Percentiles rank a stretch among this genome's conserved stretches.
These are phyloP conservation scores for Pomacea maculata DNA, from an alignment of 1,140 invertebrate species.

Conservation along the genomic window DNA sequence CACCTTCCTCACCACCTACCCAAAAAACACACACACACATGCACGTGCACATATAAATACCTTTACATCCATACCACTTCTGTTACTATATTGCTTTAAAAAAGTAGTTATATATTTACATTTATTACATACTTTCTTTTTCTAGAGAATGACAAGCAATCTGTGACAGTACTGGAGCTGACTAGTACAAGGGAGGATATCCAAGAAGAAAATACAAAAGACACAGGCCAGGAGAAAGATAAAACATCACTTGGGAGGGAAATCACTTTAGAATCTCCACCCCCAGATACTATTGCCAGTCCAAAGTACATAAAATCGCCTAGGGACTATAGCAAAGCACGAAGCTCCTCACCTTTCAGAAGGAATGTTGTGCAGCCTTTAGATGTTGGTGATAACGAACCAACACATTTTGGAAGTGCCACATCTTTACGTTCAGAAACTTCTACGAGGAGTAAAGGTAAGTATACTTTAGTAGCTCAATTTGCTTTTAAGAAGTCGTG, in stretches of 20 bases:
- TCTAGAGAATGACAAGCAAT: not conserved
- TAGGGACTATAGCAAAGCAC: slow-evolving; percentile 9
- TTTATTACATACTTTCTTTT: too few relatives aligned
- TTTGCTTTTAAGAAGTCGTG: too few relatives aligned
- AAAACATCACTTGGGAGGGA: not conserved
- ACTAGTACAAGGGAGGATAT: not conserved
- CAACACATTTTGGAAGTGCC: slow-evolving; percentile 5
- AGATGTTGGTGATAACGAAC: not conserved
- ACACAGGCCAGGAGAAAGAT: slow-evolving; percentile 21
- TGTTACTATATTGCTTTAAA: too few relatives aligned
- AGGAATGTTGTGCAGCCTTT: slow-evolving; percentile 23
- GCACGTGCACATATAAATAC: too few relatives aligned
- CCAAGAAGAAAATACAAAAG: slow-evolving; percentile 21
- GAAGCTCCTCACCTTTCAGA: slow-evolving; percentile 21
- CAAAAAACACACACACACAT: too few relatives aligned
- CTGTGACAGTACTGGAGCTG: not conserved
- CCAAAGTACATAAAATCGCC: slow-evolving; percentile 7
- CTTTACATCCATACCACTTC: too few relatives aligned
- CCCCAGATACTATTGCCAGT: not conserved
- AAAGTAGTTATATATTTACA: too few relatives aligned
- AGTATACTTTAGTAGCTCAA: too few relatives aligned
- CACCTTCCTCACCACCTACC: not conserved
- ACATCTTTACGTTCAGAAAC: slow-evolving; percentile 10
- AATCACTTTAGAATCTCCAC: not conserved
- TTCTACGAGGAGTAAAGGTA: not conserved